Conservation (phyloP, 2,888 invertebrate genomes). For the Amiota communis region DNA sequence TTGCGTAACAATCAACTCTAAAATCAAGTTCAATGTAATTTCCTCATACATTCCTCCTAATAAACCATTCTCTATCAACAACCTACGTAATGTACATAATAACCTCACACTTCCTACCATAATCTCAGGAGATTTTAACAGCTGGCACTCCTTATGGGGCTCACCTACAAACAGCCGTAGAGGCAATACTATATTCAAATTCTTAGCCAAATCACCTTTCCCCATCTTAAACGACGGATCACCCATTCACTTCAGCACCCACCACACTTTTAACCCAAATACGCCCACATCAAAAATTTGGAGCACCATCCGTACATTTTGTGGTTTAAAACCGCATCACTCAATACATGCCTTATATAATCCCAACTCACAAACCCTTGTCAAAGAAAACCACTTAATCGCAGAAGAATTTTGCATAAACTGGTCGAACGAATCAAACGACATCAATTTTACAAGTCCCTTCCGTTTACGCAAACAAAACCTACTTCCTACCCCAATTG, state of each 20-base stretch:
- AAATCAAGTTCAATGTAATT: slow-evolving; percentile 9
- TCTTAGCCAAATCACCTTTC: slow-evolving; percentile 26
- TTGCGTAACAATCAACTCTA: neutral
- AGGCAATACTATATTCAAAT: no score
- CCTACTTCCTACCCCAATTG: neutral
- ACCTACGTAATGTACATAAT: slow-evolving; percentile 26
- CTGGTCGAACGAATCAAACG: slow-evolving; percentile 17
- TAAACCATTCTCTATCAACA: slow-evolving; percentile 15
- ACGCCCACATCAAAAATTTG: slow-evolving; percentile 6
- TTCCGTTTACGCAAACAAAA: slow-evolving; percentile 4
- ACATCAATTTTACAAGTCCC: neutral
- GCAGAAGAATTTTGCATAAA: slow-evolving; percentile 14
- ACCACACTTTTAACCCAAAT: slow-evolving; percentile 14
- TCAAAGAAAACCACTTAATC: neutral
- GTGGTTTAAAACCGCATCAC: neutral
- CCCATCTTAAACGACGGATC: slow-evolving; percentile 21
- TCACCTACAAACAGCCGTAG: no score
- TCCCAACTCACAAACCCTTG: no score
- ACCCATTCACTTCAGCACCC: slow-evolving; percentile 22
- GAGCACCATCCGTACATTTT: neutral
- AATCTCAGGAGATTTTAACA: slow-evolving; percentile 31
- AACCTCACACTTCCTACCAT: slow-evolving; percentile 18
- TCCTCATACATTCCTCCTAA: slow-evolving; percentile 31
- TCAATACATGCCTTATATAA: no score
- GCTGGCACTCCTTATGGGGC: no score